These are phyloP conservation scores for Sphinx pinastri DNA, from an alignment of 2,888 invertebrate species.

Conservation along the genomic window DNA sequence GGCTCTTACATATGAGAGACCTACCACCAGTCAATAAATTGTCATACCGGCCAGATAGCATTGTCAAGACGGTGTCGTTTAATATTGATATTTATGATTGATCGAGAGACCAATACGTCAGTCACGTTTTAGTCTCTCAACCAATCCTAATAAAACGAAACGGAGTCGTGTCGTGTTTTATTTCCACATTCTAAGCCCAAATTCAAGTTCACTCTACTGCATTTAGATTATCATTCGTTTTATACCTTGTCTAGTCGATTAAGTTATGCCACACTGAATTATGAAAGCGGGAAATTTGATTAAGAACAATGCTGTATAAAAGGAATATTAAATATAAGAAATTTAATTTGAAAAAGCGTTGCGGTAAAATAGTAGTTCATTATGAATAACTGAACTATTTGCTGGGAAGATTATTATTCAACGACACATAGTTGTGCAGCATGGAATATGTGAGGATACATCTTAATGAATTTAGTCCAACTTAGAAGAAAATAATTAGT, in stretches of 20 bases:
- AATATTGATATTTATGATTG: too few relatives aligned
- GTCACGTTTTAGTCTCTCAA: too few relatives aligned
- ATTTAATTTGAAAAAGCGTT: constrained; percentile 59
- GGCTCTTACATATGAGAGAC: too few relatives aligned
- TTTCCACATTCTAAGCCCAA: too few relatives aligned
- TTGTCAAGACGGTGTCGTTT: too few relatives aligned
- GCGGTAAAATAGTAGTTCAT: constrained; percentile 66
- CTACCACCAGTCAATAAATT: too few relatives aligned
- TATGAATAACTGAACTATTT: constrained; percentile 71
- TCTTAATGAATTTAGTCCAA: not conserved
- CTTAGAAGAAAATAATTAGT: too few relatives aligned
- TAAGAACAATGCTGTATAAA: constrained; percentile 32
- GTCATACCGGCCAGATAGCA: too few relatives aligned
- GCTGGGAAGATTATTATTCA: constrained; percentile 67
- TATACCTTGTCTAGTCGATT: not conserved
- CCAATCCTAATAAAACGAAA: too few relatives aligned
- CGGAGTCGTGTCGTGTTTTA: too few relatives aligned
- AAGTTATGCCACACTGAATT: not conserved
- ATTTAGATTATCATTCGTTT: not conserved
- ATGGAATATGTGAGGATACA: constrained; percentile 23
- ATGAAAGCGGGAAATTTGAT: not conserved
- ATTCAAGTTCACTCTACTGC: too few relatives aligned
- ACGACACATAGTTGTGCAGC: constrained; percentile 41
- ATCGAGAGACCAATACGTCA: too few relatives aligned
- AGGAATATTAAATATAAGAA: constrained; percentile 47